phyloP scores from a whole-genome alignment of 1,140 invertebrate genomes.

The Camponotus vicinus region DNA sequence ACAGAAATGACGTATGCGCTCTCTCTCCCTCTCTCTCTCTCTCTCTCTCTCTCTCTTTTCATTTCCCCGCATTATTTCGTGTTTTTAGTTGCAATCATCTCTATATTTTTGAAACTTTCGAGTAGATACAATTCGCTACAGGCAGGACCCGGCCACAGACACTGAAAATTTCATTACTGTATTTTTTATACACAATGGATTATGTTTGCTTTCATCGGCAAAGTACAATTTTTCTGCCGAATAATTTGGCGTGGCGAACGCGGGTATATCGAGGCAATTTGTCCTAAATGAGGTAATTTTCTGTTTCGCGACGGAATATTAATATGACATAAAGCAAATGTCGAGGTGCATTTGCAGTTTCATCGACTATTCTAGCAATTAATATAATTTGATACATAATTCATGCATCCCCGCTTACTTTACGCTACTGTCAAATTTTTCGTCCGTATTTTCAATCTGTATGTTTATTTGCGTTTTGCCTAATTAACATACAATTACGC shows the following conservation, averaged over 20 bases:
- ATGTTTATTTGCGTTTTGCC: slow-evolving; percentile 44
- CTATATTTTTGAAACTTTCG: slow-evolving; percentile 36
- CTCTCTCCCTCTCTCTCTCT: neutral
- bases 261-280: slow-evolving; percentile 42
- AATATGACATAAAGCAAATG: slow-evolving; percentile 61
- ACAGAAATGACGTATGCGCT: slow-evolving; percentile 9
- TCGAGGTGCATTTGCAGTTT: slow-evolving; percentile 58
- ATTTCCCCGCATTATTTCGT: neutral
- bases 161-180: slow-evolving; percentile 46
- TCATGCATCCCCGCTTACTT: slow-evolving; percentile 36
- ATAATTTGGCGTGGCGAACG: slow-evolving; percentile 20
- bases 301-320: slow-evolving; percentile 48
- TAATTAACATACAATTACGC: slow-evolving; percentile 55
- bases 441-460: slow-evolving; percentile 41
- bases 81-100: slow-evolving; percentile 37
- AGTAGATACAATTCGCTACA: slow-evolving; percentile 16
- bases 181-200: slow-evolving; percentile 58
- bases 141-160: neutral
- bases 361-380: slow-evolving; percentile 61
- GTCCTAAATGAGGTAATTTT: slow-evolving; percentile 59
- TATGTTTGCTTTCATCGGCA: slow-evolving; percentile 58
- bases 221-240: slow-evolving; percentile 54
- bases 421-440: slow-evolving; percentile 42
- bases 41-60: neutral
- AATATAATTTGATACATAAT: slow-evolving; percentile 64